phyloP scores from a whole-genome alignment of 2,797 vertebrate species.

The Molothrus ater region DNA sequence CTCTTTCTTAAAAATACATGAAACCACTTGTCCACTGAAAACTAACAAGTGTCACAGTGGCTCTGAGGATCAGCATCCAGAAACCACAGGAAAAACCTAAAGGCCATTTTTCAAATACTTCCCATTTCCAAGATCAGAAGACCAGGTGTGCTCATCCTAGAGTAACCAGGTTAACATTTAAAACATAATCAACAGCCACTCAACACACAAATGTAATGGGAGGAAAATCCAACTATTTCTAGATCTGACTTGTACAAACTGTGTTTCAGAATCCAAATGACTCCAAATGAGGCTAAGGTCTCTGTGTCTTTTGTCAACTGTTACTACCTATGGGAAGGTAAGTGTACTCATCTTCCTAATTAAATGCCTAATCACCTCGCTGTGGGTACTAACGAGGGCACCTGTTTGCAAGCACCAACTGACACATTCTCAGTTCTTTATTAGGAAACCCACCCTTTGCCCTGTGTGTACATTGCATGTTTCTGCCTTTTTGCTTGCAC shows the following conservation, averaged over 20 bases:
- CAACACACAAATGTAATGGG: rapidly evolving
- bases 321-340: background rate
- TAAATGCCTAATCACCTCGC: background rate
- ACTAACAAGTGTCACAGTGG: background rate
- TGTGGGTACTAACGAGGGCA: background rate
- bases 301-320: background rate
- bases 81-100: background rate
- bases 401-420: background rate
- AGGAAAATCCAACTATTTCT: background rate
- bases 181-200: background rate
- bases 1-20: background rate
- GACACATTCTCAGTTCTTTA: background rate
- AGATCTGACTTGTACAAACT: background rate
- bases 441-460: background rate
- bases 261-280: background rate
- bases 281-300: background rate
- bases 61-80: background rate
- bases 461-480: rapidly evolving
- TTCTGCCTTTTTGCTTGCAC: background rate
- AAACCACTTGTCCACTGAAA: background rate
- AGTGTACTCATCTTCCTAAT: background rate
- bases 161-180: background rate
- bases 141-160: background rate
- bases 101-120: background rate
- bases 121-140: background rate